phyloP scores from a whole-genome alignment of 2,113 vertebrate genomes.

The Sceloporus undulatus region DNA sequence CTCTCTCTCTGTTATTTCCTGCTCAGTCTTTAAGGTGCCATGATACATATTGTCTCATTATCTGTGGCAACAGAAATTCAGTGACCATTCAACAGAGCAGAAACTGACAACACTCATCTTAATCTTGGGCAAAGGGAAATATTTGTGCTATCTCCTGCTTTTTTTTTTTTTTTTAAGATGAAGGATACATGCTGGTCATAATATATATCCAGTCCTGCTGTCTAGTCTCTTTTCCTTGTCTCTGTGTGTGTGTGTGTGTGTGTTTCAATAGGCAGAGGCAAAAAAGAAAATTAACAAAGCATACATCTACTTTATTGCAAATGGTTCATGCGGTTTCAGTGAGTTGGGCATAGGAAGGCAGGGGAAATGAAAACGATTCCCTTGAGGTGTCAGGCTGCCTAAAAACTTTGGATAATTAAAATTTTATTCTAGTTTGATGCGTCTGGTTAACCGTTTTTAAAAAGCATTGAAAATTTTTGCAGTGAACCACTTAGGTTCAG shows the following conservation, averaged over 20 bases:
- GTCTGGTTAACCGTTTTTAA: not conserved
- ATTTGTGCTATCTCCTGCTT: not conserved
- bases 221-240: not conserved
- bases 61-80: not conserved
- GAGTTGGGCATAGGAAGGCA: not conserved
- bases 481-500: not conserved
- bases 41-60: not conserved
- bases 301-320: not conserved
- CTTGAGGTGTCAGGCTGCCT: not conserved
- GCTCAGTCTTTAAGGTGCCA: not conserved
- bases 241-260: not conserved
- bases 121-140: not conserved
- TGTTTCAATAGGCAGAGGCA: not conserved
- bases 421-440: not conserved
- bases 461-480: not conserved
- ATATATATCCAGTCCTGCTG: not conserved
- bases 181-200: not conserved
- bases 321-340: not conserved
- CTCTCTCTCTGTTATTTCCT: no score
- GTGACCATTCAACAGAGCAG: not conserved
- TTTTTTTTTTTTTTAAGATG: not conserved
- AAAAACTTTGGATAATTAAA: not conserved
- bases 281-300: not conserved
- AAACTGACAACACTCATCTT: not conserved
- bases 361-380: conserved; percentile 2